These are phyloP conservation scores for Nemurella pictetii DNA, from an alignment of 2,888 invertebrate species.

Conservation along the genomic window DNA sequence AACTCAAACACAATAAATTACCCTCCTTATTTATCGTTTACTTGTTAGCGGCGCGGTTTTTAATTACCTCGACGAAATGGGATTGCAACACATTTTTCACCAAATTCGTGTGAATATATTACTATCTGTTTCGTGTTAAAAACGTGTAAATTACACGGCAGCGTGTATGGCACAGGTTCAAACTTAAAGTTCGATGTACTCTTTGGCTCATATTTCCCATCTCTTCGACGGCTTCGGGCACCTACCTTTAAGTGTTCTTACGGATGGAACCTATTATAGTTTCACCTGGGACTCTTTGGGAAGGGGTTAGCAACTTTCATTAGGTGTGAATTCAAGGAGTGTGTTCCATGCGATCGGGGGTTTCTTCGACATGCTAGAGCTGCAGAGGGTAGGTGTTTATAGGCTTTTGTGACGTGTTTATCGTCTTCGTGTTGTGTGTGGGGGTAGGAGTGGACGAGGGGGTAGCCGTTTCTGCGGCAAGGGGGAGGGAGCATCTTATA, in stretches of 20 bases:
- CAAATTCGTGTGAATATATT: not conserved
- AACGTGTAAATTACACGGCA: slow-evolving; percentile 2
- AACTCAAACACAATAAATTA: not conserved
- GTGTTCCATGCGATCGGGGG: not conserved
- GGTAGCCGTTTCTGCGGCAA: not conserved
- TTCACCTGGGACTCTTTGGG: not conserved
- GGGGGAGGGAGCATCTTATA: not conserved
- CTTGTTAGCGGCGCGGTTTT: not conserved
- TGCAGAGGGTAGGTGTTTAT: not conserved
- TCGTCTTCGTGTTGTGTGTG: not conserved
- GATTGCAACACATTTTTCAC: slow-evolving; percentile 1
- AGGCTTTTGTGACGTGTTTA: not conserved
- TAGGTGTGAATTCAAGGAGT: not conserved
- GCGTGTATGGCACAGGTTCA: not conserved
- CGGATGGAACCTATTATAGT: not conserved
- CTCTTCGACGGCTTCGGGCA: not conserved
- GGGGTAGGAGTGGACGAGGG: no score
- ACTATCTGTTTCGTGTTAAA: slow-evolving; percentile 6
- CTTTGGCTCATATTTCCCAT: not conserved
- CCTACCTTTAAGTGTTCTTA: not conserved
- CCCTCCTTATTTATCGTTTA: not conserved
- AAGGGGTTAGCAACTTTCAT: not conserved
- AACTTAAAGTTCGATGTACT: slow-evolving; percentile 4
- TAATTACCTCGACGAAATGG: not conserved
- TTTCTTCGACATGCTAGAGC: not conserved